Base-by-base conservation (phyloP, 2,113 vertebrate species). In the Zosterops pallidus region DNA sequence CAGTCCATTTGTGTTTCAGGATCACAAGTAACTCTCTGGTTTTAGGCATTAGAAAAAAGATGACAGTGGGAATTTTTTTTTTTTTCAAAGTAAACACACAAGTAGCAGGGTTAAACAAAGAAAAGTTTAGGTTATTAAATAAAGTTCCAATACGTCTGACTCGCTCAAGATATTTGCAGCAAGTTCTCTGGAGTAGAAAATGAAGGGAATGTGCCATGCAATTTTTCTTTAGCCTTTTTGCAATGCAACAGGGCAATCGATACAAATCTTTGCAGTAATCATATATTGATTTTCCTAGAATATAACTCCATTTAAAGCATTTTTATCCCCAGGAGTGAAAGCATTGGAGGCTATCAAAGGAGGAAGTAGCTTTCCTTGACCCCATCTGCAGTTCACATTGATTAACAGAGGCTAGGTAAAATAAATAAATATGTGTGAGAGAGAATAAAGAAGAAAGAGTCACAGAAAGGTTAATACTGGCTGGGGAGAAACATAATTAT, bases 271-370 rank as follows among this genome's bases (percentile, higher is more conserved):
- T 99, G 98, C 98, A 97, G 98, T 98, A 98, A 99, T 99, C 99
- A 98, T 98, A 97, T 99, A 99, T 99, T 99, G 99, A 99, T 99
- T 99, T 98, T 98, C 96, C 97, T 98, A 96, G 98, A 98, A 98
- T 98, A 98, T 98, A 98, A 98, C 99, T 99, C 99, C 98, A 99
- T 99, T 99, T 99, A 98, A 98, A 98, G 98, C 98, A 98, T 98
- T 98, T 98, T 98, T 98, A 98, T 98, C 98, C 98, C 98, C 98
- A 98, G 97, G 98, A 97, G 98, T 98, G 96, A 98, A 95, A 97
- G 97, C 98, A 96, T 97, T 98, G 95, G 97, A 98, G 98, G 98
- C 98, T 98, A 98, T 98, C 96, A 98, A 97, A 98, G 98, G 98
- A 99, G 98, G 98, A 98, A 98, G 98, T 97, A 98, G 97, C 97